These are phyloP conservation scores for Rotaria socialis DNA, from an alignment of 2,888 invertebrate species.

Conservation along the genomic window DNA sequence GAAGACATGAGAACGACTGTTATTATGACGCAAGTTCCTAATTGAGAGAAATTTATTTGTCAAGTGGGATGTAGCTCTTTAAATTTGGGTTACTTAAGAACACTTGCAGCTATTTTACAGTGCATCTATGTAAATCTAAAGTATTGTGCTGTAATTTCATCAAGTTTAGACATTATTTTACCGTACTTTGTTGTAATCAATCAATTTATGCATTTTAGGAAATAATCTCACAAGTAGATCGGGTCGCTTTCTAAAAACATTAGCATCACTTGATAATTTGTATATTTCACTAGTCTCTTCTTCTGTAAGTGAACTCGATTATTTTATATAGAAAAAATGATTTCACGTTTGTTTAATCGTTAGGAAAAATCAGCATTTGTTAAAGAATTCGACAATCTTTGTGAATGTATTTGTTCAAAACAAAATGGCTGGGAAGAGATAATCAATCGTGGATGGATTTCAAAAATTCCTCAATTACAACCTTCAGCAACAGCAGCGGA, in stretches of 20 bases:
- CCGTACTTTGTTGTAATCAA: too few species aligned
- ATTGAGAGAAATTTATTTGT: too few species aligned
- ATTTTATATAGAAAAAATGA: background rate
- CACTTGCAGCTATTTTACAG: too few species aligned
- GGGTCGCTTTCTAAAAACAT: background rate
- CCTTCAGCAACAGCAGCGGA: background rate
- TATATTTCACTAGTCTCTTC: background rate
- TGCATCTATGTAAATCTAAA: too few species aligned
- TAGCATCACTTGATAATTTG: background rate
- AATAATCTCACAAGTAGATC: background rate
- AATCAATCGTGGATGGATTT: slow-evolving; percentile 2
- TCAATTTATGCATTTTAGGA: background rate
- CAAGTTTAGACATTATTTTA: too few species aligned
- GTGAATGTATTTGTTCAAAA: background rate
- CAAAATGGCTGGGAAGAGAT: background rate
- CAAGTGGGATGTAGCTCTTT: too few species aligned
- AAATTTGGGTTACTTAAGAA: too few species aligned
- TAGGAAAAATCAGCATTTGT: background rate
- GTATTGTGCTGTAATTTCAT: too few species aligned
- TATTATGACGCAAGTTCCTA: too few species aligned
- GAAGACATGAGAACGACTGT: too few species aligned
- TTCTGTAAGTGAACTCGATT: background rate
- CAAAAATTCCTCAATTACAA: background rate
- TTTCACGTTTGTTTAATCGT: background rate
- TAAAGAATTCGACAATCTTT: background rate